Percentiles rank a stretch among this genome's conserved stretches.
Conservation (phyloP, 2,797 vertebrate genomes). For the Coregonus suidteri region DNA sequence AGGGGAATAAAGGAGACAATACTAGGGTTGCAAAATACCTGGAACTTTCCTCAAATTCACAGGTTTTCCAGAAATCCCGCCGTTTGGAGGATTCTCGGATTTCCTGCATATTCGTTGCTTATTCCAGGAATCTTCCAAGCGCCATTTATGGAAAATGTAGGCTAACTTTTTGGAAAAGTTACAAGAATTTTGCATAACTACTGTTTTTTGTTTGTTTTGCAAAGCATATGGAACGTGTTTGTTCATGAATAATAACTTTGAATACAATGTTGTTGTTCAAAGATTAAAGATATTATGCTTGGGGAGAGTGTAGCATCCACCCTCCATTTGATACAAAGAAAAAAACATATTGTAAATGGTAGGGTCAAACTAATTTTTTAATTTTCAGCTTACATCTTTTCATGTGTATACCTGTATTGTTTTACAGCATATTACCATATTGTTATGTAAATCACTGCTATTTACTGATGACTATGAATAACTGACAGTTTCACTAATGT, state of each 20-base stretch:
- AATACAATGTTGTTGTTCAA: too few species aligned
- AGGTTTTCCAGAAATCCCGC: background rate
- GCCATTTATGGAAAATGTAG: too few species aligned
- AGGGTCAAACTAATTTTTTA: background rate
- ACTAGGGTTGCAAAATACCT: background rate
- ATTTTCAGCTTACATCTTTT: slow-evolving; percentile 27
- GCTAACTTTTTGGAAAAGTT: too few species aligned
- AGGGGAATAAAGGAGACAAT: background rate
- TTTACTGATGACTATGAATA: slow-evolving; percentile 28
- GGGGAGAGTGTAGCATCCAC: background rate
- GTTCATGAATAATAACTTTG: too few species aligned
- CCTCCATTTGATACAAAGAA: background rate
- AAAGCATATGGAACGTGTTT: too few species aligned
- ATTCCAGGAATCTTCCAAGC: too few species aligned
- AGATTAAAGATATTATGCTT: too few species aligned
- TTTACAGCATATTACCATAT: slow-evolving; percentile 13
- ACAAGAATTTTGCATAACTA: too few species aligned
- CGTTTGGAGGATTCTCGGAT: background rate
- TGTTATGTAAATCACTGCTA: slow-evolving; percentile 41
- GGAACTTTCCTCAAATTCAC: background rate
- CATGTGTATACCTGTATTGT: slow-evolving; percentile 14
- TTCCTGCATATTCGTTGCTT: background rate
- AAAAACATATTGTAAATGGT: background rate
- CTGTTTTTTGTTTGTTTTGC: too few species aligned
- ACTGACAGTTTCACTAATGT: slow-evolving; percentile 31